These are phyloP conservation scores for Mugil cephalus DNA, from an alignment of 2,113 vertebrate species.

Conservation along the genomic window DNA sequence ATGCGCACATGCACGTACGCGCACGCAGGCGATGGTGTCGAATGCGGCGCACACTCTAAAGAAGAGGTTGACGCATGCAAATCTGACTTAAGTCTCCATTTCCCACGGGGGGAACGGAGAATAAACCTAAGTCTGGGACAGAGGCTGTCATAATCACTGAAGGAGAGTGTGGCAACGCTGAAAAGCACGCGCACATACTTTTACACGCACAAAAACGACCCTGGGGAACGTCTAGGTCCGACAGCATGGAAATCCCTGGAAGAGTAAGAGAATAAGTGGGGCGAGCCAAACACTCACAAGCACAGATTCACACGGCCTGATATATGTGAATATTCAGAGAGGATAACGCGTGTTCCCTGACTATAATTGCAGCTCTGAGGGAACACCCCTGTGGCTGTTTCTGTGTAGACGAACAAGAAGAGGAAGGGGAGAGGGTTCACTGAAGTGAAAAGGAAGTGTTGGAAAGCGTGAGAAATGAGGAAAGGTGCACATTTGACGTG, in stretches of 20 bases:
- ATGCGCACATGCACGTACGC: constrained; percentile 7
- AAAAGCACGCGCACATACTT: constrained; percentile 32
- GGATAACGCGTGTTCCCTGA: constrained; percentile 58
- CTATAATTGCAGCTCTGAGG: constrained; percentile 59
- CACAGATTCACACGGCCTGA: constrained; percentile 37
- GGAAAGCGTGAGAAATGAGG: constrained; percentile 42
- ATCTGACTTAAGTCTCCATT: constrained; percentile 44
- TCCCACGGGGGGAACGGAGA: constrained; percentile 33
- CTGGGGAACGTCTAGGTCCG: constrained; percentile 56
- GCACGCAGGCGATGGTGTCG: constrained; percentile 24
- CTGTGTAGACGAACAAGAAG: constrained; percentile 20
- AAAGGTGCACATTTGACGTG: constrained; percentile 32
- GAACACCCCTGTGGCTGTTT: constrained; percentile 64
- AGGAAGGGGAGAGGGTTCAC: constrained; percentile 30
- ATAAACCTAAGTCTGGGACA: constrained; percentile 27
- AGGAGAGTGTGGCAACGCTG: constrained; percentile 36
- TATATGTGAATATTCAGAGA: constrained; percentile 57
- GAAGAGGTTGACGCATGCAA: constrained; percentile 38
- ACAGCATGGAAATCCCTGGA: constrained; percentile 61
- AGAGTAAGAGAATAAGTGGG: constrained; percentile 60
- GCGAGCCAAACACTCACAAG: neutral
- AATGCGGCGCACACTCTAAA: neutral
- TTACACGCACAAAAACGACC: constrained; percentile 51
- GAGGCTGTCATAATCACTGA: constrained; percentile 44
- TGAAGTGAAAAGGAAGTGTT: constrained; percentile 60